Conservation (phyloP, 2,797 vertebrate species). For the Acrossocheilus fasciatus region DNA sequence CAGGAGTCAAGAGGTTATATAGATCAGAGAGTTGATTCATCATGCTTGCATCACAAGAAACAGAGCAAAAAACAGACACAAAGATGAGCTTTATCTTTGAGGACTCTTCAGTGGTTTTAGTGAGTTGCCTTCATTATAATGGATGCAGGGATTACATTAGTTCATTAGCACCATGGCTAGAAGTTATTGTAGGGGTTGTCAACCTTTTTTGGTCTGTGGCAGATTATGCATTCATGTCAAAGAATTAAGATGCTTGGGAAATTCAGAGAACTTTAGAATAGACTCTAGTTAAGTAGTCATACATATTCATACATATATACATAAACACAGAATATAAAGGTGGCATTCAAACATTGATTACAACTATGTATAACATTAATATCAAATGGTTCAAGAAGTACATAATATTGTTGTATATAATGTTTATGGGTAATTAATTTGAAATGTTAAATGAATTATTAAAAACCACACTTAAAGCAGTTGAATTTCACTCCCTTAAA, state of each 20-base stretch:
- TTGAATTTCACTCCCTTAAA: not conserved
- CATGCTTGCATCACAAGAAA: conserved; percentile 29
- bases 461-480: not conserved
- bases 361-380: not conserved
- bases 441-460: not conserved
- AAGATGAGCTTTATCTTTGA: conserved; percentile 31
- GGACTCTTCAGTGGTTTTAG: conserved; percentile 1
- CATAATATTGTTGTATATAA: not conserved
- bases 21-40: conserved; percentile 44
- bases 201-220: not conserved
- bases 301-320: not conserved
- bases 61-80: not conserved
- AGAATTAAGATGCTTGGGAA: not conserved
- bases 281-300: not conserved
- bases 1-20: conserved; percentile 35
- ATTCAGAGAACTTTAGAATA: not conserved
- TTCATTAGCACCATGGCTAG: not conserved
- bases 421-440: not conserved
- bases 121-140: not conserved
- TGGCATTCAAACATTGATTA: not conserved
- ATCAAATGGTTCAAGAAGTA: not conserved
- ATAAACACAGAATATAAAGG: not conserved
- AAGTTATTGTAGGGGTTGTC: not conserved
- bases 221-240: not conserved
- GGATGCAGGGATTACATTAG: conserved; percentile 5